Evolutionary conservation across 2,888 invertebrate genomes (phyloP).

Genomic region (Parelbella ahira): DNA sequence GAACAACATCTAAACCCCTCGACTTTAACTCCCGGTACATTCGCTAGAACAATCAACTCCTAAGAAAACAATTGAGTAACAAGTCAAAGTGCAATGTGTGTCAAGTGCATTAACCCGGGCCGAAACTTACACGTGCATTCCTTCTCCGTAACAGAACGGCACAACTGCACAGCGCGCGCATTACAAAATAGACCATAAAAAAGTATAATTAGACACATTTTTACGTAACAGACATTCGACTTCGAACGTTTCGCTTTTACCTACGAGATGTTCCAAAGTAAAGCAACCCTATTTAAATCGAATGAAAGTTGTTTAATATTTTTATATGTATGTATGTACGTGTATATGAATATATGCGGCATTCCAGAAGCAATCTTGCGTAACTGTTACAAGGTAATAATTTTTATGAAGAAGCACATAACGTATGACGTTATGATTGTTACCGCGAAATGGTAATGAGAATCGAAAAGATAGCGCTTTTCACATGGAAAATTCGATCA

Average conservation of each 20-base stretch:
- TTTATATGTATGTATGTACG: no score
- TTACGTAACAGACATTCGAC: conserved; percentile 12
- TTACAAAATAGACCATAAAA: conserved; percentile 7
- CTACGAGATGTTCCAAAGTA: not conserved
- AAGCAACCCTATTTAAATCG: conserved; percentile 9
- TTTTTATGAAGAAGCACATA: no score
- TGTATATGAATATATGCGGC: no score
- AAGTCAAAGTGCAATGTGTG: conserved; percentile 62
- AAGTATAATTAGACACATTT: conserved; percentile 18
- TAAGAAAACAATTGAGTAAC: conserved; percentile 42
- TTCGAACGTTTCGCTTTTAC: conserved; percentile 1
- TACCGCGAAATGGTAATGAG: conserved; percentile 5
- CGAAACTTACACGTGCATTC: conserved; percentile 59
- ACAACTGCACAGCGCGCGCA: conserved; percentile 26
- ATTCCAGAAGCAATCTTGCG: no score
- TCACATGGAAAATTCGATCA: conserved; percentile 8
- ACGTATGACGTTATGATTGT: conserved; percentile 2
- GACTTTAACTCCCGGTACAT: no score
- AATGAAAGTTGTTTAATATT: no score
- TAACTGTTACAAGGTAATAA: no score
- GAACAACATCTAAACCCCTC: no score
- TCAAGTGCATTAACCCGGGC: conserved; percentile 61
- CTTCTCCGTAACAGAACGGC: conserved; percentile 27
- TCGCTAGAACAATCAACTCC: conserved; percentile 15
- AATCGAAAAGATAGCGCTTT: conserved; percentile 15